Conservation (phyloP, 2,113 vertebrate species). For the Nerophis lumbriciformis region DNA sequence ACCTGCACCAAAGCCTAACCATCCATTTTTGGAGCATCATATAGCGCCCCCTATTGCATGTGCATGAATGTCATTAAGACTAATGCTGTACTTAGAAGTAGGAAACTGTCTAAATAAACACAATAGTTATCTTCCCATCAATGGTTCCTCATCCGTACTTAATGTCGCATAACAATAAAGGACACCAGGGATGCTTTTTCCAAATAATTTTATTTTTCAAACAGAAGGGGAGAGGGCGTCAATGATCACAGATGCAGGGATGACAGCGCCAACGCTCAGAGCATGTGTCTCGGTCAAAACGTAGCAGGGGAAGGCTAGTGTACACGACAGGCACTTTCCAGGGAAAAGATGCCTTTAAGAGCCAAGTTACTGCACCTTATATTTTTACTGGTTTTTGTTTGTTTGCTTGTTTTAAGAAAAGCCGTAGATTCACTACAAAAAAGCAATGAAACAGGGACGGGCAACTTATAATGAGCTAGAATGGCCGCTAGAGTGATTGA, state of each 20-base stretch:
- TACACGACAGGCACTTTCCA: slow-evolving; percentile 28
- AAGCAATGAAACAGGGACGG: slow-evolving; percentile 7
- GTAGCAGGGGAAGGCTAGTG: slow-evolving; percentile 21
- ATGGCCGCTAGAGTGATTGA: slow-evolving; percentile 30
- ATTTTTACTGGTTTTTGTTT: slow-evolving; percentile 13
- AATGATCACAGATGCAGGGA: slow-evolving; percentile 51
- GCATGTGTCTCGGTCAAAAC: slow-evolving; percentile 38
- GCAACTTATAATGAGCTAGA: not conserved
- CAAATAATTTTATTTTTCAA: slow-evolving; percentile 63
- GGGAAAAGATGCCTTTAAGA: slow-evolving; percentile 30
- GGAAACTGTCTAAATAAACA: not conserved
- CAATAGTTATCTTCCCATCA: not conserved
- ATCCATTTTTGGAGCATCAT: not conserved
- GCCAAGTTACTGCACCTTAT: slow-evolving; percentile 37
- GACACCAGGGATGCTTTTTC: slow-evolving; percentile 30
- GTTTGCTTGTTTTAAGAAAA: slow-evolving; percentile 18
- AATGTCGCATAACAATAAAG: slow-evolving; percentile 18
- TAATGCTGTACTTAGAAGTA: not conserved
- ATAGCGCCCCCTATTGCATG: not conserved
- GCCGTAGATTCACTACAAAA: slow-evolving; percentile 40
- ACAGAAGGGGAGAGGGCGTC: slow-evolving; percentile 19
- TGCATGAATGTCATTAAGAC: not conserved
- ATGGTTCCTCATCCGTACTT: not conserved
- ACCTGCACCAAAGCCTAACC: not conserved
- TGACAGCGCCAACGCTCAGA: slow-evolving; percentile 39